Conservation (phyloP, 2,113 vertebrate genomes). For the Ammodramus savannarum region DNA sequence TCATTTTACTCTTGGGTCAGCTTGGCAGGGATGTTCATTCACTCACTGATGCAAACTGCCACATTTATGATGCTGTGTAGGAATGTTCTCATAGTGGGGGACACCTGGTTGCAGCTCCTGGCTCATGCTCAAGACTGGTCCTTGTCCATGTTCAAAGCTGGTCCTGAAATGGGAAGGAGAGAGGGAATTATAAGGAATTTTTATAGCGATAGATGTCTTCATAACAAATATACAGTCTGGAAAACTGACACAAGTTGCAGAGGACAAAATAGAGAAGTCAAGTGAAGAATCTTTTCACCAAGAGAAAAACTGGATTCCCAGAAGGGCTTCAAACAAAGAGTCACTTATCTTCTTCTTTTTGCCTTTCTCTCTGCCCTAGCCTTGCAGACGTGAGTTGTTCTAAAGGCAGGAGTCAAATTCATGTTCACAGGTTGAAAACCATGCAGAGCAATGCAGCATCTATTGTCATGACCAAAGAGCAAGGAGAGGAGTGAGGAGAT, state of each 20-base stretch:
- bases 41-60: neutral
- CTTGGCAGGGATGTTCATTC: neutral
- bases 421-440: neutral
- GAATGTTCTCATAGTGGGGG: neutral
- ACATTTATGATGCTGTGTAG: neutral
- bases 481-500: neutral
- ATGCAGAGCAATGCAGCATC: neutral
- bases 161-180: neutral
- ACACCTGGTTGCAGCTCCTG: neutral
- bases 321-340: neutral
- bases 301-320: neutral
- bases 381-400: fast-evolving
- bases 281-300: neutral
- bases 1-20: neutral
- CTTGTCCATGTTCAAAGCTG: neutral
- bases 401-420: neutral
- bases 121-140: neutral
- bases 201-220: neutral
- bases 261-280: neutral
- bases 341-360: neutral
- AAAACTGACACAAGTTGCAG: neutral
- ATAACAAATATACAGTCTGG: neutral
- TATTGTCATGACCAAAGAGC: neutral
- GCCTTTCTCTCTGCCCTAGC: neutral
- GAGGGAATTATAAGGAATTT: neutral